Percentiles rank a stretch among this genome's conserved stretches.
phyloP scores from a whole-genome alignment of 2,797 vertebrate genomes.

The Leptatherina wallacei region DNA sequence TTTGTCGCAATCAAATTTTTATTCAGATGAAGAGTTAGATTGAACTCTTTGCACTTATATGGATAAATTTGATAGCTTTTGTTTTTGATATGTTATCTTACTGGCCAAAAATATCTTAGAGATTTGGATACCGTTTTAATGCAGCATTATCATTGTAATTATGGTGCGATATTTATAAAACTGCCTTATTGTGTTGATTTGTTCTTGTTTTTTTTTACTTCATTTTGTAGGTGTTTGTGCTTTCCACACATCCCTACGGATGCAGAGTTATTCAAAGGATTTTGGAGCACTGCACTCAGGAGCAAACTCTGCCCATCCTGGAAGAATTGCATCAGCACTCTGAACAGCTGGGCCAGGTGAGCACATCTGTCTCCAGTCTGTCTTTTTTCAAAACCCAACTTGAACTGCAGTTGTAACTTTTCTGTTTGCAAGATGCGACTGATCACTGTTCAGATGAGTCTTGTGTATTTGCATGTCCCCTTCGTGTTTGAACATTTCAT shows the following conservation, averaged over 20 bases:
- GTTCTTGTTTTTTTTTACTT: neutral
- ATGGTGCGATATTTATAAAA: neutral
- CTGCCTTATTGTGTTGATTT: neutral
- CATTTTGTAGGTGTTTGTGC: slow-evolving; percentile 91
- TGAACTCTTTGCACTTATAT: neutral
- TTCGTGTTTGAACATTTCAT: slow-evolving; percentile 68
- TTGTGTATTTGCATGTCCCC: slow-evolving; percentile 62
- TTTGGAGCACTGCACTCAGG: slow-evolving; percentile 96
- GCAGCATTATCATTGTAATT: neutral
- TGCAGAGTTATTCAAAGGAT: slow-evolving; percentile 98
- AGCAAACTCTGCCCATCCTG: slow-evolving; percentile 94
- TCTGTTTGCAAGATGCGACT: slow-evolving; percentile 30
- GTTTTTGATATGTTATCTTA: neutral
- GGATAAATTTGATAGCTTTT: neutral
- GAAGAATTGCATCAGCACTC: slow-evolving; percentile 98
- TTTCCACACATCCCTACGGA: slow-evolving; percentile 97
- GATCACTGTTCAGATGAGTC: slow-evolving; percentile 41
- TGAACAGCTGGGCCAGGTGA: slow-evolving; percentile 96
- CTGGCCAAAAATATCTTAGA: neutral
- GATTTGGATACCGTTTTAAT: neutral
- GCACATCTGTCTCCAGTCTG: slow-evolving; percentile 34
- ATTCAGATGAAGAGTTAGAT: neutral
- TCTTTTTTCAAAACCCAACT: slow-evolving; percentile 7
- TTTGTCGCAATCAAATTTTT: neutral
- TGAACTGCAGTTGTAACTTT: slow-evolving; percentile 10